These are phyloP conservation scores for Lithobius niger DNA, from an alignment of 1,140 invertebrate genomes.

Conservation along the genomic window DNA sequence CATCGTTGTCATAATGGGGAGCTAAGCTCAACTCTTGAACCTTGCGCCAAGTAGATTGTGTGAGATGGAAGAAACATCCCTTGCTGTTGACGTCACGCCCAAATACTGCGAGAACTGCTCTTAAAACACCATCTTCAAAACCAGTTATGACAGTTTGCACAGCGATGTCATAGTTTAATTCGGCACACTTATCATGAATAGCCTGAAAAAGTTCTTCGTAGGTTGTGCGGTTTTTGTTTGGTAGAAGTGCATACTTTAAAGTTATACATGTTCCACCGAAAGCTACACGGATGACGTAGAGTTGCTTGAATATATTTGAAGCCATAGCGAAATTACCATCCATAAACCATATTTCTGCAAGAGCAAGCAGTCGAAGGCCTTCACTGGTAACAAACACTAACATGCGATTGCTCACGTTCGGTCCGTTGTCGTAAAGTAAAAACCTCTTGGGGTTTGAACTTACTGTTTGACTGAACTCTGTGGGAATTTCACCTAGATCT, in stretches of 20 bases:
- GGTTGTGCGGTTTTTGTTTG: slow-evolving; percentile 15
- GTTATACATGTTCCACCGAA: slow-evolving; percentile 15
- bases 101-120: too few relatives aligned
- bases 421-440: slow-evolving; percentile 14
- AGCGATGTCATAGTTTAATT: too few relatives aligned
- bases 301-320: slow-evolving; percentile 14
- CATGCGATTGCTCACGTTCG: slow-evolving; percentile 12
- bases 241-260: slow-evolving; percentile 11
- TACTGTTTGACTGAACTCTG: slow-evolving; percentile 2
- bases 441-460: slow-evolving; percentile 10
- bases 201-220: too few relatives aligned
- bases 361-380: slow-evolving; percentile 11
- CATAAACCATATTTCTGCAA: slow-evolving; percentile 14
- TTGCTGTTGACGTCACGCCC: too few relatives aligned
- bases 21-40: too few relatives aligned
- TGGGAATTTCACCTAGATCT: slow-evolving; percentile 7
- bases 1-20: too few relatives aligned
- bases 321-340: slow-evolving; percentile 15
- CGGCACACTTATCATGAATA: background rate
- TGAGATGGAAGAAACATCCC: too few relatives aligned
- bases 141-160: too few relatives aligned
- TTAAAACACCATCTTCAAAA: too few relatives aligned
- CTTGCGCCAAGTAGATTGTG: too few relatives aligned
- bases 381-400: slow-evolving; percentile 13
- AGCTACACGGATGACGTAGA: slow-evolving; percentile 14